Percentiles rank a stretch among this genome's conserved stretches.
These are phyloP conservation scores for Microctenopoma lineatum DNA, from an alignment of 2,797 vertebrate genomes.

Conservation along the genomic window DNA sequence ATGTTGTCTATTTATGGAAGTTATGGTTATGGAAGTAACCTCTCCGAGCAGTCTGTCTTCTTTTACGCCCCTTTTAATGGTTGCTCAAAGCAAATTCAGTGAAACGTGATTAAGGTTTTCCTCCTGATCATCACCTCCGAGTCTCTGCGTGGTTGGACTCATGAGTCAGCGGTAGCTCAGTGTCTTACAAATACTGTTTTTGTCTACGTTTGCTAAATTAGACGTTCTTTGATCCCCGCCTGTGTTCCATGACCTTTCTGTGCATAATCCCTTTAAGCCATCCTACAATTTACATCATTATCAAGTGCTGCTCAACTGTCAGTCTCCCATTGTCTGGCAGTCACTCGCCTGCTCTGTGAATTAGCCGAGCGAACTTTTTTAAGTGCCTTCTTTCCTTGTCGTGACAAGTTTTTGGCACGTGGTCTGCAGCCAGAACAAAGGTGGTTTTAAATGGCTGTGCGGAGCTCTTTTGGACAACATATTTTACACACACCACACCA, in stretches of 20 bases:
- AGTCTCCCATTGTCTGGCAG: slow-evolving; percentile 28
- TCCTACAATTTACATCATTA: neutral
- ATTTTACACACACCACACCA: slow-evolving; percentile 36
- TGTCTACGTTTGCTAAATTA: slow-evolving; percentile 2
- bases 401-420: slow-evolving; percentile 54
- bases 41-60: too few relatives aligned
- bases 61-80: too few relatives aligned
- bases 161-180: neutral
- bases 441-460: slow-evolving; percentile 46
- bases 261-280: slow-evolving; percentile 22
- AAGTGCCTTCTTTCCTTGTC: slow-evolving; percentile 49
- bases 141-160: neutral
- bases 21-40: too few relatives aligned
- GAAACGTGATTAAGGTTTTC: neutral
- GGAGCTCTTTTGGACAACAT: slow-evolving; percentile 40
- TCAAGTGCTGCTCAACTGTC: slow-evolving; percentile 28
- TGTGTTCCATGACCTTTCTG: slow-evolving; percentile 1
- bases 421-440: slow-evolving; percentile 36
- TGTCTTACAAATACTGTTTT: neutral
- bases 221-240: neutral
- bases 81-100: neutral
- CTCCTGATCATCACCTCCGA: neutral
- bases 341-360: slow-evolving; percentile 18
- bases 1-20: too few relatives aligned
- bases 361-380: slow-evolving; percentile 28